Base-by-base conservation (phyloP, 2,797 vertebrate species). In the Limnodromus scolopaceus region DNA sequence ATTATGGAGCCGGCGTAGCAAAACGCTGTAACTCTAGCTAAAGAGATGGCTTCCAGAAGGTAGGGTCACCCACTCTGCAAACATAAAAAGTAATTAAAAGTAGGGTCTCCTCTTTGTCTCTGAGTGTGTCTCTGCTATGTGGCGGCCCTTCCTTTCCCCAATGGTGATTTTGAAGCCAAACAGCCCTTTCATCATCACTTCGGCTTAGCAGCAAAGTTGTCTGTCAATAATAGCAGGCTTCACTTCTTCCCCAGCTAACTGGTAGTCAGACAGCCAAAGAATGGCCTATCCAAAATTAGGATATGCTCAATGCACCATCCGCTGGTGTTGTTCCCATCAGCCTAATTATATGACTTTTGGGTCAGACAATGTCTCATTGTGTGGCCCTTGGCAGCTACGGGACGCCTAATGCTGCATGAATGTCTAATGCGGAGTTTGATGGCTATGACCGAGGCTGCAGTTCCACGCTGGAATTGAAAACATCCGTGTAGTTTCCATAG, bases 331-430 rank as follows among this genome's bases (percentile, higher is more conserved):
- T 94, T 92, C 96, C 91, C 86, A 94, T 92, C 91, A 93, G 81
- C 92, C 92, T 94, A 95, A 96, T 97, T 96, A 91, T 89, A 83
- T 97, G 96, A 94, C 94, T 95, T 95, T 80, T 91, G 89, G 94
- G 88, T 96, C 92, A 87, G 93, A 96, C 95, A 96, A 93, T 95
- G 95, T 89, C 96, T 95, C 95, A 89, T 92, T 97, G 94, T 96
- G 92, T 96, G 96, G 92, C 91, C 94, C 92, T 96, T 97, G 97
- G 92, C 95, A 97, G 93, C 93, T 34, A 22, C 1, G 0, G 94
- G 78, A 89, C 0, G 68, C 86, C 84, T 93, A 69, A 93, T 96
- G 96, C 94, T 89, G 46, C 90, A 87, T 96, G 94, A 95, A 94
- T 97, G 86, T 97, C 94, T 95, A 94, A 97, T 91, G 94, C 6